Percentiles rank a stretch among this genome's conserved stretches.
Conservation (phyloP, 2,888 invertebrate species). For the Thalpophila matura region DNA sequence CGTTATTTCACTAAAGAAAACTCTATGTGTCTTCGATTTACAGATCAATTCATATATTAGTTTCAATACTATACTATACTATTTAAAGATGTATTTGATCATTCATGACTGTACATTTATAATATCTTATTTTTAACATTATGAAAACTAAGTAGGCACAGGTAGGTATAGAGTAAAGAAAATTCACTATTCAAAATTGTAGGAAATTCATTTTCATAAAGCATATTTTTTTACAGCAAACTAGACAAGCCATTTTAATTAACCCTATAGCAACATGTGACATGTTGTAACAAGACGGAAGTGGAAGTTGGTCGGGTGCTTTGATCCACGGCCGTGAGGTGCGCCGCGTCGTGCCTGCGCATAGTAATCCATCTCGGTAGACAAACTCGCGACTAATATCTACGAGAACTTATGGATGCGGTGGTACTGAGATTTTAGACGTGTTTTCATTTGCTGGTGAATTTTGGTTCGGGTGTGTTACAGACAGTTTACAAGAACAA, state of each 20-base stretch:
- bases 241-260: constrained; percentile 58
- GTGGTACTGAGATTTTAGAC: constrained; percentile 7
- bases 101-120: too few species aligned
- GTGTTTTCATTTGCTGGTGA: constrained; percentile 21
- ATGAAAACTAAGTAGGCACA: too few species aligned
- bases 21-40: constrained; percentile 1
- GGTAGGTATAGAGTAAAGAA: too few species aligned
- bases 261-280: constrained; percentile 61
- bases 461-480: background rate
- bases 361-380: constrained; percentile 79
- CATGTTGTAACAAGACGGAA: constrained; percentile 66
- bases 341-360: constrained; percentile 76
- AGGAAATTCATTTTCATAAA: background rate
- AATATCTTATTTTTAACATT: too few species aligned
- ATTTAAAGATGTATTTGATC: too few species aligned
- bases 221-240: constrained; percentile 40
- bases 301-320: constrained; percentile 70
- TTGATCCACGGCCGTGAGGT: constrained; percentile 76
- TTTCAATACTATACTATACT: too few species aligned
- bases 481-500: too few species aligned
- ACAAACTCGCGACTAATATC: constrained; percentile 68
- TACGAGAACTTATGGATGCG: constrained; percentile 48
- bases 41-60: background rate
- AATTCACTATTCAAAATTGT: background rate
- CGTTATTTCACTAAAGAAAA: too few species aligned